Percentiles rank a stretch among this genome's conserved stretches.
Evolutionary conservation across 2,888 invertebrate species (phyloP).

Genomic region (Mythimna ferrago): DNA sequence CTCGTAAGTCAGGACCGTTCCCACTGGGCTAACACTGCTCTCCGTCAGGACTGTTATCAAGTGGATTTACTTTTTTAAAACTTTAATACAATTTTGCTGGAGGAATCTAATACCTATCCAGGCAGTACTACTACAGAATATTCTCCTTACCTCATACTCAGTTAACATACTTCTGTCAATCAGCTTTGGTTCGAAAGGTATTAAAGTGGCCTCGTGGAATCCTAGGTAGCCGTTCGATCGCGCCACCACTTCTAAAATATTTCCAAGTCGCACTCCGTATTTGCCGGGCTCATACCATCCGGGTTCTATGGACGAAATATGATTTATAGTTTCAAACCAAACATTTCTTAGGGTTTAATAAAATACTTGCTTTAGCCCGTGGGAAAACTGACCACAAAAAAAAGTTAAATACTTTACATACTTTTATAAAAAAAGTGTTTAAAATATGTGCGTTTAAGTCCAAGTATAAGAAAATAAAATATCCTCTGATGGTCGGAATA

Average conservation of each 20-base stretch:
- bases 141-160: conserved; percentile 93
- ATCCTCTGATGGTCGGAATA: too few relatives aligned
- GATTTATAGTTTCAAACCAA: background rate
- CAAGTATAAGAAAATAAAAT: too few relatives aligned
- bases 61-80: background rate
- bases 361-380: too few relatives aligned
- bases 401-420: too few relatives aligned
- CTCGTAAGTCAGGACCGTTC: too few relatives aligned
- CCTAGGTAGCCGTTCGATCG: conserved; percentile 90
- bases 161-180: conserved; percentile 94
- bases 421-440: too few relatives aligned
- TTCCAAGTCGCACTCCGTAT: conserved; percentile 97
- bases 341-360: too few relatives aligned
- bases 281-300: conserved; percentile 96
- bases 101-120: too few relatives aligned
- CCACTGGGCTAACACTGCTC: too few relatives aligned
- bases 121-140: background rate
- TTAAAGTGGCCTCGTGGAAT: conserved; percentile 95
- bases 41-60: too few relatives aligned
- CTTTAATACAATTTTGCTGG: background rate
- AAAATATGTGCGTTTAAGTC: too few relatives aligned
- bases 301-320: conserved; percentile 92
- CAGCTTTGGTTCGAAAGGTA: conserved; percentile 96
- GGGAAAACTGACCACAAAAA: too few relatives aligned
- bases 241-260: conserved; percentile 93